Evolutionary conservation across 2,797 vertebrate species (phyloP).

Genomic region (Pelochelys cantorii): DNA sequence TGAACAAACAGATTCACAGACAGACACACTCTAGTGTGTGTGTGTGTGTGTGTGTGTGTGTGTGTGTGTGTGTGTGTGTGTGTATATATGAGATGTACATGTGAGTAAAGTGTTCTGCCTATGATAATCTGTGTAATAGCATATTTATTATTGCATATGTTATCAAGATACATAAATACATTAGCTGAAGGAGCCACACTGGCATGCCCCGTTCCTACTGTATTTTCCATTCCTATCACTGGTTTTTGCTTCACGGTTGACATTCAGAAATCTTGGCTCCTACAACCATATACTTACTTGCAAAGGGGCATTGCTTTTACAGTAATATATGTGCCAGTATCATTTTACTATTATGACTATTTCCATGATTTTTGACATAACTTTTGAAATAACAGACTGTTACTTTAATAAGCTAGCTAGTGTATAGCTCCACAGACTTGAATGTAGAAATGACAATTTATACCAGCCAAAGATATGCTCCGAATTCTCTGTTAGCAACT

Average conservation of each 20-base stretch:
- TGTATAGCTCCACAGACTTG: neutral
- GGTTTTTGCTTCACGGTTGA: neutral
- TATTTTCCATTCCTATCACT: neutral
- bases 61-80: too few relatives aligned
- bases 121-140: neutral
- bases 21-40: too few relatives aligned
- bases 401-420: neutral
- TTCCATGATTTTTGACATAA: neutral
- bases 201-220: neutral
- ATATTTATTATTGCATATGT: neutral
- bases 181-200: neutral
- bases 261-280: neutral
- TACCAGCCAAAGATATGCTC: too few relatives aligned
- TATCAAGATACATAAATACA: neutral
- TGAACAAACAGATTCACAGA: too few relatives aligned
- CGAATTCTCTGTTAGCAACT: neutral
- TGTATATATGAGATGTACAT: neutral
- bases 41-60: too few relatives aligned
- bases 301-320: neutral
- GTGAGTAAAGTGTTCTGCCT: neutral
- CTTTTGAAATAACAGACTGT: neutral
- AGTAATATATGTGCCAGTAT: neutral
- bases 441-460: too few relatives aligned
- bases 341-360: neutral
- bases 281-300: neutral